Percentiles rank a stretch among this genome's conserved stretches.
Conservation (phyloP, 1,140 invertebrate genomes). For the Lepidurus packardi region DNA sequence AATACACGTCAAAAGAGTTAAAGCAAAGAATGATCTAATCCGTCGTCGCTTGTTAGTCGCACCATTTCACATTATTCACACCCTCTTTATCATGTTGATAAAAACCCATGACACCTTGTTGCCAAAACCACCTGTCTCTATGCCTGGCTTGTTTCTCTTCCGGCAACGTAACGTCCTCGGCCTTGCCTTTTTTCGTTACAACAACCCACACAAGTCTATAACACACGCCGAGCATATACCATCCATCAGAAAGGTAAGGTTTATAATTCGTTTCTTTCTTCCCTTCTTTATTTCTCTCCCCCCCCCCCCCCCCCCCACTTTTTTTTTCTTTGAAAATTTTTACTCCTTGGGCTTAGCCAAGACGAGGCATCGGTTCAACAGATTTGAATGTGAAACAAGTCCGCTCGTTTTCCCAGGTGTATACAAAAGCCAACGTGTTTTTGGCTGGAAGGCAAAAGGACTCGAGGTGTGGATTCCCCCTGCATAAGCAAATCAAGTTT, state of each 20-base stretch:
- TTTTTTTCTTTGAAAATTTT: neutral
- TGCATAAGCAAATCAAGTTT: constrained; percentile 19
- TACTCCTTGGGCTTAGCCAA: neutral
- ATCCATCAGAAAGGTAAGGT: constrained; percentile 7
- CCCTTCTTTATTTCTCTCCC: neutral
- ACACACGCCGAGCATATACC: neutral
- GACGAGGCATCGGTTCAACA: neutral
- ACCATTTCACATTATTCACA: neutral
- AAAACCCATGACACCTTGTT: constrained; percentile 10
- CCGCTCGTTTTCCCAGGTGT: constrained; percentile 3
- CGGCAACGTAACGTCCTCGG: constrained; percentile 12
- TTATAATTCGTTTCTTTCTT: constrained; percentile 4
- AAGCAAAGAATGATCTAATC: neutral
- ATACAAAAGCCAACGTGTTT: neutral
- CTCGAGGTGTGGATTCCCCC: constrained; percentile 14
- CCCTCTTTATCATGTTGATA: constrained; percentile 22
- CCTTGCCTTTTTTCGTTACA: neutral
- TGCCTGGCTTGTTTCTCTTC: neutral
- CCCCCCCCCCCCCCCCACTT: neutral
- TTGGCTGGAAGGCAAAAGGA: constrained; percentile 16
- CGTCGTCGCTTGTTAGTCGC: neutral
- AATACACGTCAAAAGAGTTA: neutral
- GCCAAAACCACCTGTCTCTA: constrained; percentile 5
- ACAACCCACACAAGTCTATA: neutral
- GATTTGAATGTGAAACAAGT: constrained; percentile 8